These are phyloP conservation scores for Sebastes steindachneri DNA, from an alignment of 2,797 vertebrate species.

Conservation along the genomic window DNA sequence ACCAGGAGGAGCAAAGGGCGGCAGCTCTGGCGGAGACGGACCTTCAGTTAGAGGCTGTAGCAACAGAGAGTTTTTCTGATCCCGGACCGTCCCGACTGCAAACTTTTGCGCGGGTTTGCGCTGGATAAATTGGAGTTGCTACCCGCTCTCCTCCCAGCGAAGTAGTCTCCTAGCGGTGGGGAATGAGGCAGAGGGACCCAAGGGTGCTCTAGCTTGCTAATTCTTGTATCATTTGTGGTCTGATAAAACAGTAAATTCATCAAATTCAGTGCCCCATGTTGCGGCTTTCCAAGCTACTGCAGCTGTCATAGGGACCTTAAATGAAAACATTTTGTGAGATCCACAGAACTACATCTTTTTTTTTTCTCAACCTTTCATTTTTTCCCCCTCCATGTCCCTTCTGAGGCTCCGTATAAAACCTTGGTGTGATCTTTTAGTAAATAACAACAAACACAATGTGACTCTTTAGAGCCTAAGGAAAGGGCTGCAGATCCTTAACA, in stretches of 20 bases:
- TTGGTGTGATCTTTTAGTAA: background rate
- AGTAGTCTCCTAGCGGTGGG: background rate
- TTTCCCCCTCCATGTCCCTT: no score
- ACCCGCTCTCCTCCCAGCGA: background rate
- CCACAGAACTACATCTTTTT: no score
- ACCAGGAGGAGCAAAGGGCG: fast-evolving
- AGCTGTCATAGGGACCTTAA: fast-evolving
- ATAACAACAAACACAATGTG: background rate
- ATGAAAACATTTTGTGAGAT: fast-evolving
- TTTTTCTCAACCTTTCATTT: no score
- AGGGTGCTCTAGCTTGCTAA: background rate
- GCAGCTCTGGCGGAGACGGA: no score
- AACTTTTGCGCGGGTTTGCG: no score
- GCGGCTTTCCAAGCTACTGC: fast-evolving
- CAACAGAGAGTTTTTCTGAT: no score
- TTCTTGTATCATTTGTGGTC: fast-evolving
- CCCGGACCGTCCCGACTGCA: fast-evolving
- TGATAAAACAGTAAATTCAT: background rate
- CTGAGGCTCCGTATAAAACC: background rate
- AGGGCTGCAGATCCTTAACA: background rate
- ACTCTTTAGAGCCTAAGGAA: background rate
- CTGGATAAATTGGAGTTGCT: no score
- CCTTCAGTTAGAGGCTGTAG: no score
- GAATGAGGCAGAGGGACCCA: no score
- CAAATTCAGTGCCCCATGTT: background rate